Evolutionary conservation across 2,797 vertebrate genomes (phyloP), one percentile per base, ranked within the genome.

Genomic region (Peromyscus melanophrys): DNA sequence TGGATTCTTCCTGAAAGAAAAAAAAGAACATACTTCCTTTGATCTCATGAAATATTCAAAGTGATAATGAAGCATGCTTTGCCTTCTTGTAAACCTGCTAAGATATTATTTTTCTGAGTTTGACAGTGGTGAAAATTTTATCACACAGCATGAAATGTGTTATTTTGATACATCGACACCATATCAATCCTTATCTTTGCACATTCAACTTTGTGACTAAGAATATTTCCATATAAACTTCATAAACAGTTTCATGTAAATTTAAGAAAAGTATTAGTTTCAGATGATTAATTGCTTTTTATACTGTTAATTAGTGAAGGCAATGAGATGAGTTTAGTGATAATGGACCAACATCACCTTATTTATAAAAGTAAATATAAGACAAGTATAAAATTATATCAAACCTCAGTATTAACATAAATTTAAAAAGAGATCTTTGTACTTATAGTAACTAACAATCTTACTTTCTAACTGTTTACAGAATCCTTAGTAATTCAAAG

Each of bases 21-120:
- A 77, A 90, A 85, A 90, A 89, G 69, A 83, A 52, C 17, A 89
- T 87, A 40, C 23, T 96, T 96, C 65, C 94, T 96, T 97, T 97
- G 97, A 98, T 97, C 97, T 97, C 95, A 97, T 98, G 97, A 98
- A 97, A 98, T 96, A 98, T 97, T 98, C 97, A 96, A 75, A 94
- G 96, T 0, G 93, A 97, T 98, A 98, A 97, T 96, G 94, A 98
- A 97, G 76, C 91, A 94, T 97, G 92, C 96, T 97, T 97, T 97
- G 83, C 96, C 87, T 96, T 96, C 97, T 96, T 96, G 76, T 96
- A 98, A 98, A 98, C 91, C 61, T 97, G 97, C 96, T 97, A 98
- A 97, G 95, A 96, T 96, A 97, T 97, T 96, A 98, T 97, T 97
- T 97, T 96, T 97, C 89, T 89, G 69, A 96, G 67, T 96, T 94